phyloP scores from a whole-genome alignment of 1,140 invertebrate genomes.

The Helicorthomorpha holstii region DNA sequence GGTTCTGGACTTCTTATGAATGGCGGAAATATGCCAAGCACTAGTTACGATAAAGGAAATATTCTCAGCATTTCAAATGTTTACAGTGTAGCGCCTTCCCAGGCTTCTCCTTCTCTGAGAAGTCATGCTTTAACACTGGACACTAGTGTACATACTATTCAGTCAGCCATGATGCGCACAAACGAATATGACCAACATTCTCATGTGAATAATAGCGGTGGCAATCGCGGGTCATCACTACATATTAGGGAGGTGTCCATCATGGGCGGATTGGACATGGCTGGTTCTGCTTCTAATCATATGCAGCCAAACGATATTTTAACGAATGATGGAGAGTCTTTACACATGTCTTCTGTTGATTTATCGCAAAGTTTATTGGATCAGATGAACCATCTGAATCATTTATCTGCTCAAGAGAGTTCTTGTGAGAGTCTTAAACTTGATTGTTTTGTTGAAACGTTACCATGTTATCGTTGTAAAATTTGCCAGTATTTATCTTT shows the following conservation, averaged over 20 bases:
- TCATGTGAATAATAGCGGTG: too few species aligned
- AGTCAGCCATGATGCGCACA: neutral
- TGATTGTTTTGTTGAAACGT: conserved; percentile 17
- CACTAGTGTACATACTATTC: neutral
- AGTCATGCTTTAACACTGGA: neutral
- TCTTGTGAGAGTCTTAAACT: neutral
- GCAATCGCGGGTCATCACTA: too few species aligned
- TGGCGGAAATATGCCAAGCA: too few species aligned
- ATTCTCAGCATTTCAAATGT: neutral
- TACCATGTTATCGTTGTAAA: conserved; percentile 22
- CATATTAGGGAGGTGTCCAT: too few species aligned
- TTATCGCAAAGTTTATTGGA: too few species aligned
- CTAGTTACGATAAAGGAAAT: too few species aligned
- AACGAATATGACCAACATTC: neutral
- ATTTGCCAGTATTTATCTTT: conserved; percentile 19
- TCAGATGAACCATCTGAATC: neutral
- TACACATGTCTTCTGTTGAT: neutral
- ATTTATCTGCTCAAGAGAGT: neutral
- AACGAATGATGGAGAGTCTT: neutral
- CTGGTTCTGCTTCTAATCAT: too few species aligned
- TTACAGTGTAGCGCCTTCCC: conserved; percentile 2
- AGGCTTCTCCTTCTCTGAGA: neutral
- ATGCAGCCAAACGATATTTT: too few species aligned
- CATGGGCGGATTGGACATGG: too few species aligned
- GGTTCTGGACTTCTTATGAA: too few species aligned